Conservation (phyloP, 2,888 invertebrate species). For the Catocala fraxini region DNA sequence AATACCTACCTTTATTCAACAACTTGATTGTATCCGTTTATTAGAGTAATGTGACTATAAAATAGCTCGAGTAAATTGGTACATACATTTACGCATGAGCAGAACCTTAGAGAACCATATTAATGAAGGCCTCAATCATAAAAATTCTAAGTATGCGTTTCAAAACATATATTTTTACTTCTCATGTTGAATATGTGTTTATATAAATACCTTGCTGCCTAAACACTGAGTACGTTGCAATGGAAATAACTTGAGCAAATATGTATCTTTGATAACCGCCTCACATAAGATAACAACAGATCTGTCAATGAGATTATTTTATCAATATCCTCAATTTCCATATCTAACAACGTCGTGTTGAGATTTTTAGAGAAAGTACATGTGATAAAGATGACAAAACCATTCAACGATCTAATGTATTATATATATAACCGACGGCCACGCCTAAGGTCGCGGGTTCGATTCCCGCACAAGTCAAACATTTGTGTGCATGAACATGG, state of each 20-base stretch:
- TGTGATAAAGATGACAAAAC: background rate
- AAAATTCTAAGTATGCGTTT: constrained; percentile 24
- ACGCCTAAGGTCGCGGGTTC: no score
- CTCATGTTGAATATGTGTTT: constrained; percentile 9
- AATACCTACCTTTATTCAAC: background rate
- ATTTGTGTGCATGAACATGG: no score
- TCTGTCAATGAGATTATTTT: background rate
- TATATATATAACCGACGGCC: no score
- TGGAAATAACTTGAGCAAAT: background rate
- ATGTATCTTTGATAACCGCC: constrained; percentile 1
- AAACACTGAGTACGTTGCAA: no score
- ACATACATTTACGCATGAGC: background rate
- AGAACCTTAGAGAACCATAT: background rate
- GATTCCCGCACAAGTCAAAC: no score
- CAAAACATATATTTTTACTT: constrained; percentile 10
- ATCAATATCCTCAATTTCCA: background rate
- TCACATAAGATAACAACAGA: background rate
- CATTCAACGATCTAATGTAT: no score
- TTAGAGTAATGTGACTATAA: background rate
- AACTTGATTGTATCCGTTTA: background rate
- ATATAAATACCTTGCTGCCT: background rate
- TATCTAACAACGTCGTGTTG: background rate
- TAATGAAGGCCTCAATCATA: constrained; percentile 3
- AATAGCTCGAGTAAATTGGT: no score
- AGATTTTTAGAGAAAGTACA: constrained; percentile 1